Conservation (phyloP, 2,113 vertebrate species). For the Myiagra hebetior region DNA sequence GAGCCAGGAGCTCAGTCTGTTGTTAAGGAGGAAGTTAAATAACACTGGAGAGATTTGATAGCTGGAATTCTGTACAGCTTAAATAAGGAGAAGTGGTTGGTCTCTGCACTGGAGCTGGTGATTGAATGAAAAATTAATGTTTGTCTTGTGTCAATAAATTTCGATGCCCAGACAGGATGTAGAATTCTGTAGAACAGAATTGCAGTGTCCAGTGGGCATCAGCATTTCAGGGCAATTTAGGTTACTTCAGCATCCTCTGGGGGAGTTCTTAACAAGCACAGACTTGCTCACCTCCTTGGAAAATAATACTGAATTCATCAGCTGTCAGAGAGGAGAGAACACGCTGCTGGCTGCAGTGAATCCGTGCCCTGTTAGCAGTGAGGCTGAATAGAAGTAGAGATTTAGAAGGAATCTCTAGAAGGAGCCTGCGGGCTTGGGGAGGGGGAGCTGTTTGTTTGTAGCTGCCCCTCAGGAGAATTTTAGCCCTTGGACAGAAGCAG, state of each 20-base stretch:
- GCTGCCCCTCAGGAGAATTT: not conserved
- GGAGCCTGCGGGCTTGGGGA: not conserved
- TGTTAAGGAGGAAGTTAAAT: slow-evolving; percentile 61
- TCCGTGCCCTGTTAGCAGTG: not conserved
- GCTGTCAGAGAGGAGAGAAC: not conserved
- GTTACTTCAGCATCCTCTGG: not conserved
- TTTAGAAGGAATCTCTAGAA: not conserved
- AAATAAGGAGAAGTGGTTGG: not conserved
- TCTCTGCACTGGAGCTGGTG: not conserved
- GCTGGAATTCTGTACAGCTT: not conserved
- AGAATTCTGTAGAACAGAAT: not conserved
- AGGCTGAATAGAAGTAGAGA: not conserved
- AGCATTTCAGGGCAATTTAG: not conserved
- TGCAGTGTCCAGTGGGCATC: not conserved
- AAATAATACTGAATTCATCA: not conserved
- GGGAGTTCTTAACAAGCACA: not conserved
- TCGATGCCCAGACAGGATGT: not conserved
- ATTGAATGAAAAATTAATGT: slow-evolving; percentile 12
- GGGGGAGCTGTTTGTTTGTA: not conserved
- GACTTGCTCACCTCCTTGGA: not conserved
- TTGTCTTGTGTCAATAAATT: not conserved
- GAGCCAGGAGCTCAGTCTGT: slow-evolving; percentile 28
- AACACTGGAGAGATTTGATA: not conserved
- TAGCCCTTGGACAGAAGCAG: not conserved
- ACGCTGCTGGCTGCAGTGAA: not conserved